phyloP scores from a whole-genome alignment of 1,140 invertebrate species.

The Drosophila azteca region DNA sequence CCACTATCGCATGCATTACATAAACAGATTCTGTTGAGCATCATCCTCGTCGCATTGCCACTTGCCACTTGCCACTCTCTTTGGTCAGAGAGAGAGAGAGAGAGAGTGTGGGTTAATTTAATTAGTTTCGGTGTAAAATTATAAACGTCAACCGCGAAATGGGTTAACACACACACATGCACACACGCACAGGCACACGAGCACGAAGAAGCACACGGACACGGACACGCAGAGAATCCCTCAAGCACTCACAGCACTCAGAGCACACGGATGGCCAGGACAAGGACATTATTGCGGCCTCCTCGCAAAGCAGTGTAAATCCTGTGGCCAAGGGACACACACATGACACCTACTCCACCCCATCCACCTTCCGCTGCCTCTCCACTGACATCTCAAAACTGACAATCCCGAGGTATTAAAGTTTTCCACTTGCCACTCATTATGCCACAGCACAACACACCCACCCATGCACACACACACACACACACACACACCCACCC shows the following conservation, averaged over 20 bases:
- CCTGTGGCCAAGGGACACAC: constrained; percentile 37
- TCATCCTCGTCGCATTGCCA: constrained; percentile 18
- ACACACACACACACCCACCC: not conserved
- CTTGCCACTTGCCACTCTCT: not conserved
- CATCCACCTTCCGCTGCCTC: no score
- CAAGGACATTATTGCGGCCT: constrained; percentile 53
- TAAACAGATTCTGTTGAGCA: constrained; percentile 71
- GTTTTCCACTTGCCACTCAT: constrained; percentile 51
- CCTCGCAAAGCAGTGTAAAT: constrained; percentile 64
- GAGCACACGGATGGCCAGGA: constrained; percentile 4
- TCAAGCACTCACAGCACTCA: constrained; percentile 10
- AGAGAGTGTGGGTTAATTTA: constrained; percentile 60
- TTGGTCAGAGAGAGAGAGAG: not conserved
- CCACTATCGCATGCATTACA: constrained; percentile 76
- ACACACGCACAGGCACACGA: constrained; percentile 6
- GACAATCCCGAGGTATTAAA: constrained; percentile 44
- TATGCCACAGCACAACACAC: constrained; percentile 26
- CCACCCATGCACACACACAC: not conserved
- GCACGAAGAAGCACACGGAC: not conserved
- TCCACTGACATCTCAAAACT: constrained; percentile 6
- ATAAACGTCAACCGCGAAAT: constrained; percentile 63
- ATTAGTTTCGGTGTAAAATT: constrained; percentile 79
- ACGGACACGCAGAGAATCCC: not conserved
- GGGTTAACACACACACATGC: constrained; percentile 33
- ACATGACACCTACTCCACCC: not conserved